A percentile compares a stretch with the other conserved stretches of the same genome.
These are phyloP conservation scores for Rhombomys opimus DNA, from an alignment of 2,113 vertebrate species.

Conservation along the genomic window DNA sequence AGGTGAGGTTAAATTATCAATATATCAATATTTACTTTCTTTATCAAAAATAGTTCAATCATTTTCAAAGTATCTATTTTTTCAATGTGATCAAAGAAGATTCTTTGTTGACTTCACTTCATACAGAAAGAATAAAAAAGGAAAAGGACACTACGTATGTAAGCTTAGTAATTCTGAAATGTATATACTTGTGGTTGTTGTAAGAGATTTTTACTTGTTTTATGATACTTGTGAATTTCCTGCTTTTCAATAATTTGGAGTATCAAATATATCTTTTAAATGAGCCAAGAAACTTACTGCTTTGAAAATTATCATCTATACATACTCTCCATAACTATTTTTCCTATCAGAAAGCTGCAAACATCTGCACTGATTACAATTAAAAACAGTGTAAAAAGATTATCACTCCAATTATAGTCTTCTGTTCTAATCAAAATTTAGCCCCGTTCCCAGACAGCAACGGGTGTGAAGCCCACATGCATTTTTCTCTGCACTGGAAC, in stretches of 20 bases:
- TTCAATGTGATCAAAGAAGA: not conserved
- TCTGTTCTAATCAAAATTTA: conserved; percentile 80
- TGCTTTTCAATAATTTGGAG: conserved; percentile 52
- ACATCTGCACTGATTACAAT: conserved; percentile 78
- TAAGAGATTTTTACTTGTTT: conserved; percentile 52
- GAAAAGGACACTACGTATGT: not conserved
- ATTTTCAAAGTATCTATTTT: not conserved
- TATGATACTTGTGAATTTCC: conserved; percentile 43
- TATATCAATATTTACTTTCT: conserved; percentile 8
- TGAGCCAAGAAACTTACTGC: conserved; percentile 35
- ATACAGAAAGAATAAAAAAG: not conserved
- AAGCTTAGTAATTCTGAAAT: conserved; percentile 4
- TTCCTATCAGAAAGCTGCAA: conserved; percentile 64
- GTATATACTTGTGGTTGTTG: not conserved
- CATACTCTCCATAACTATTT: conserved; percentile 43
- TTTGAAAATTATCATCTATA: conserved; percentile 58
- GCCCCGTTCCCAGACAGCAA: conserved; percentile 26
- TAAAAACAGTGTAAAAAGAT: conserved; percentile 77
- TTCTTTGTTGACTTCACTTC: conserved; percentile 57
- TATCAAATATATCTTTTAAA: conserved; percentile 51
- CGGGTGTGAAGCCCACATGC: conserved; percentile 39
- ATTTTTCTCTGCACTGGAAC: conserved; percentile 54
- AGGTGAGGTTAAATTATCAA: conserved; percentile 37
- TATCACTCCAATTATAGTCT: conserved; percentile 73
- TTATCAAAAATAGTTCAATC: not conserved